phyloP scores from a whole-genome alignment of 1,140 invertebrate genomes.

The Drosophila malerkotliana region DNA sequence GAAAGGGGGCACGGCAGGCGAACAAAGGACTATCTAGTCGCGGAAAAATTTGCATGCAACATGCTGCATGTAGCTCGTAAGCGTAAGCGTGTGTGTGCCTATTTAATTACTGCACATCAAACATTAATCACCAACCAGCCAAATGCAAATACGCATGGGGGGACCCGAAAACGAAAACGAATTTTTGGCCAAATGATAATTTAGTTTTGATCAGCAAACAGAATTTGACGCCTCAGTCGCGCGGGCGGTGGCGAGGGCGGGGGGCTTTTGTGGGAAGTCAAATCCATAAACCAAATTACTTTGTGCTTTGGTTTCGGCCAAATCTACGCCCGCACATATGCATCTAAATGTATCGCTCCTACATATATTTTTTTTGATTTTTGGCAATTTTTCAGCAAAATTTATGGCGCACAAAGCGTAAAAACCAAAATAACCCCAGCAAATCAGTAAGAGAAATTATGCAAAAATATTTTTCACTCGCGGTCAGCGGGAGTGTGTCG shows the following conservation, averaged over 20 bases:
- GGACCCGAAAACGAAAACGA: constrained; percentile 21
- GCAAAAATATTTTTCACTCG: constrained; percentile 69
- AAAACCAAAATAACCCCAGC: constrained; percentile 69
- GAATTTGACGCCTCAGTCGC: constrained; percentile 60
- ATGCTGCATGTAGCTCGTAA: constrained; percentile 11
- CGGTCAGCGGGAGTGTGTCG: constrained; percentile 41
- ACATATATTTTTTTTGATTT: constrained; percentile 21
- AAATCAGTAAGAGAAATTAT: constrained; percentile 76
- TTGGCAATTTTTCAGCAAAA: constrained; percentile 69
- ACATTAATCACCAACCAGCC: constrained; percentile 78
- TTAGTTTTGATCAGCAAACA: constrained; percentile 50
- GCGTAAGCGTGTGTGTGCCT: constrained; percentile 33
- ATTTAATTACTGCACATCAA: constrained; percentile 78
- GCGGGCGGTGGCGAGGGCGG: background rate
- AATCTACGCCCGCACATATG: constrained; percentile 13
- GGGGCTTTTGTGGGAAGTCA: constrained; percentile 2
- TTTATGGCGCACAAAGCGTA: constrained; percentile 74
- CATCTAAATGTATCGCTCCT: background rate
- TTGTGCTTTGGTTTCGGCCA: constrained; percentile 35
- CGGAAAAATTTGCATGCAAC: constrained; percentile 62
- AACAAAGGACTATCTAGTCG: constrained; percentile 20
- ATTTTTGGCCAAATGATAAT: constrained; percentile 73
- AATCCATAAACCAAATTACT: constrained; percentile 71
- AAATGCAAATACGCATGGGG: constrained; percentile 52
- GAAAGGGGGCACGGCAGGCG: constrained; percentile 13